These are phyloP conservation scores for Miniopterus natalensis DNA, from an alignment of 2,113 vertebrate species.

Conservation along the genomic window DNA sequence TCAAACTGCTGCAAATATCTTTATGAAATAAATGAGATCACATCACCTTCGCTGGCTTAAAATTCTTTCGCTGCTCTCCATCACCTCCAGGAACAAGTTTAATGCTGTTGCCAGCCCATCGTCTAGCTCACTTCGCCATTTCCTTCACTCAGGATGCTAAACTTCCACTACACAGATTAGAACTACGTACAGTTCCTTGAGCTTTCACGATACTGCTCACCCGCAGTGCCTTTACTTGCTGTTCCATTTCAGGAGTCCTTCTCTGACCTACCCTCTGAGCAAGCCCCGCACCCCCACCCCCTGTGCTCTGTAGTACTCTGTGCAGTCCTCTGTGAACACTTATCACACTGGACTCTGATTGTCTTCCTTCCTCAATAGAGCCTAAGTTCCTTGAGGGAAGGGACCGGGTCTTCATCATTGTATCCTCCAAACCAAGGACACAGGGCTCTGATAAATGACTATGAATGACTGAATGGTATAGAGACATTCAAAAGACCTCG, in stretches of 20 bases:
- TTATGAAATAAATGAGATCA: not conserved
- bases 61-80: not conserved
- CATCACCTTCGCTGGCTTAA: not conserved
- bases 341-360: not conserved
- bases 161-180: not conserved
- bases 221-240: accelerated
- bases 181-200: not conserved
- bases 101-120: not conserved
- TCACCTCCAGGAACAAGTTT: not conserved
- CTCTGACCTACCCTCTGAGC: not conserved
- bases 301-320: not conserved
- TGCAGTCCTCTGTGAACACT: not conserved
- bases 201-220: not conserved
- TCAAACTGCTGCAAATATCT: not conserved
- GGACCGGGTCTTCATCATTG: constrained; percentile 50
- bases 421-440: constrained; percentile 32
- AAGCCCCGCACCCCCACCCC: not conserved
- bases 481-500: constrained; percentile 26
- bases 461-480: constrained; percentile 26
- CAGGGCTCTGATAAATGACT: constrained; percentile 42
- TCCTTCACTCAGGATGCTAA: not conserved
- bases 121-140: not conserved
- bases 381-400: constrained; percentile 66
- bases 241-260: not conserved
- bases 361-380: constrained; percentile 57